Evolutionary conservation across 2,888 invertebrate species (phyloP), one percentile per base, ranked within the genome.

Genomic region (Aleiodes alternator): DNA sequence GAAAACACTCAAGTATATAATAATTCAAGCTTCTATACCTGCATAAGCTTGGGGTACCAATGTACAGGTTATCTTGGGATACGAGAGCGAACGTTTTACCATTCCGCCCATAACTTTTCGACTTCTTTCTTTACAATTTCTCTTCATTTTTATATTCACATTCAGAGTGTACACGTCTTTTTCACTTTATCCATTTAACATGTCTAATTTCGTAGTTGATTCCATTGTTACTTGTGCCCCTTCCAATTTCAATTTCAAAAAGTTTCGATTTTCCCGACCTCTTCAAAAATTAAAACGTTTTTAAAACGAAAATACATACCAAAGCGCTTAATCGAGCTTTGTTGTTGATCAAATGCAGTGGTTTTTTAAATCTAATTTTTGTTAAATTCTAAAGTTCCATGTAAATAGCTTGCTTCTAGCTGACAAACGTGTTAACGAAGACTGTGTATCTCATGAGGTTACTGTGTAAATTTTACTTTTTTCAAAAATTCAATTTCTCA

Each of bases 11-110:
- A 16, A 61, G 61, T 61, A 61, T 38, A 61, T 61, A 43, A 61
- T 43, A 43, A 43, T 61, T 61, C 43, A 61, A 61, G 8, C 61
- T 61, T 16, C 61, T 61, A 57, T 74, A 74, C 50, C 53, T 69
- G 57, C 57, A 61, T 61, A 53, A 53, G 53, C 38, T 56, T n/a
- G n/a, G 70, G 64, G 75, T 61, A 34, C 76, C 78, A 72, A 73
- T 80, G 81, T 82, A 86, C 84, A 86, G 84, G 85, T 87, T 87
- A 86, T 86, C 83, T 85, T 78, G 5, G 77, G 76, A 72, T 76
- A 61, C 74, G 74, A 76, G 71, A 61, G 61, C 61, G 43, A 12
- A 61, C 74, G 66, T 66, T 77, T 75, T 43, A 34, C 64, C 64
- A 43, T 68, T 16, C 73, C 76, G 73, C 77, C 53, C 78, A 76